Base-by-base conservation (phyloP, 2,113 vertebrate species). In the Aythya baeri region DNA sequence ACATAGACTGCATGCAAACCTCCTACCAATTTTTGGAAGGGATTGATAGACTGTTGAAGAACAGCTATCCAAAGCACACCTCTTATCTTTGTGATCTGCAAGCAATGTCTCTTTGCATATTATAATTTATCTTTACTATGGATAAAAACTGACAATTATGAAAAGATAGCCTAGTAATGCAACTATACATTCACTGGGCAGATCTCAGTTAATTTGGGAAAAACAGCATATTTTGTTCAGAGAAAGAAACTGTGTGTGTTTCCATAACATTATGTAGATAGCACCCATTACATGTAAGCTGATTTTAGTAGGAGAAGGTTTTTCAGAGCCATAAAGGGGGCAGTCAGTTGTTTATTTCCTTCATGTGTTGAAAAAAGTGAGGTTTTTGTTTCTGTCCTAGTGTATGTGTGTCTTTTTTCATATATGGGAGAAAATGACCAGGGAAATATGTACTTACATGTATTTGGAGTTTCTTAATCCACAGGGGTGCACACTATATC, bases 161-260 rank as follows among this genome's bases (percentile, higher is more conserved):
- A 54, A 74, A 55, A 74, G 11, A 44, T 46, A 59, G 36, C 38
- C 54, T 44, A 52, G 49, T 59, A 86, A 61, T 54, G 50, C 54
- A 75, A 20, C 57, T 78, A 54, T 84, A 90, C 14, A 34, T 93
- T 61, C 88, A 68, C 49, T 38, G 49, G 23, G 21, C 59, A 78
- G 65, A 68, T 86, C 90, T 91, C 21, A 76, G 54, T 86, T 61
- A 74, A 81, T 93, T 84, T 93, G 58, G 80, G 66, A 36, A 94
- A 91, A 93, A 13, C 43, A 86, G 17, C 22, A 27, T 86, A 43
- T 88, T 94, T 88, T 93, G 66, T 94, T 95, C 85, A 49, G 61
- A 90, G 61, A 82, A 86, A 41, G 27, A 75, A 81, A 8, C n/a
- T n/a, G 61, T n/a, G 8, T 66, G 43, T 84, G 72, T 88, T 93